Evolutionary conservation across 2,113 vertebrate species (phyloP), one percentile per base, ranked within the genome.

Genomic region (Cebus imitator): DNA sequence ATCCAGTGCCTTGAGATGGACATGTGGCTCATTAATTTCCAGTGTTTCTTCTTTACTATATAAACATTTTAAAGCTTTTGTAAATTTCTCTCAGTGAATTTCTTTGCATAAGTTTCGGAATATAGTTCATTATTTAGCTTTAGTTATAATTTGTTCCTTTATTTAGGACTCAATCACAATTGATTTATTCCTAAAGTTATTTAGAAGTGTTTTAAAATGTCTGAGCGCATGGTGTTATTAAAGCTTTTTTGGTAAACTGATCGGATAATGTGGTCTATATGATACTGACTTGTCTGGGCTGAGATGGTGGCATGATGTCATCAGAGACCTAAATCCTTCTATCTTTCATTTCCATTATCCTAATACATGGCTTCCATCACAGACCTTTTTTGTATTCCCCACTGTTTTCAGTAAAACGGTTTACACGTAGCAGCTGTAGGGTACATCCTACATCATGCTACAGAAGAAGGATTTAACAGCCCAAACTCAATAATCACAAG

Each of bases 41-140:
- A 72, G 11, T 32, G 7, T 21, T 94, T 90, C 35, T 72, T 70
- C 16, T 93, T 94, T 88, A 66, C 17, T 92, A 93, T 81, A 25
- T 13, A 90, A 40, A 13, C 3, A 18, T 73, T 72, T 92, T 70
- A 61, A 97, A 76, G n/a, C 17, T 73, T 87, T 58, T 88, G 4
- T 87, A 79, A 76, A 64, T 87, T 73, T 64, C 50, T 79, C 76
- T 88, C 32, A 45, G 6, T 87, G 73, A 76, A 64, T 87, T 73
- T 64, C 50, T 79, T 68, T 84, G 8, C 1, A n/a, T 43, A 61
- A 30, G 16, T 80, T 58, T 88, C 66, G 45, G 55, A 45, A 72
- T 85, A 73, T 45, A 78, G 88, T 85, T 94, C 75, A 40, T 89
- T 82, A 73, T 70, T 97, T 97, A 61, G 43, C 52, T 64, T 85